A percentile compares a stretch with the other conserved stretches of the same genome.
These are phyloP conservation scores for Drusus annulatus DNA, from an alignment of 1,140 invertebrate species.

Conservation along the genomic window DNA sequence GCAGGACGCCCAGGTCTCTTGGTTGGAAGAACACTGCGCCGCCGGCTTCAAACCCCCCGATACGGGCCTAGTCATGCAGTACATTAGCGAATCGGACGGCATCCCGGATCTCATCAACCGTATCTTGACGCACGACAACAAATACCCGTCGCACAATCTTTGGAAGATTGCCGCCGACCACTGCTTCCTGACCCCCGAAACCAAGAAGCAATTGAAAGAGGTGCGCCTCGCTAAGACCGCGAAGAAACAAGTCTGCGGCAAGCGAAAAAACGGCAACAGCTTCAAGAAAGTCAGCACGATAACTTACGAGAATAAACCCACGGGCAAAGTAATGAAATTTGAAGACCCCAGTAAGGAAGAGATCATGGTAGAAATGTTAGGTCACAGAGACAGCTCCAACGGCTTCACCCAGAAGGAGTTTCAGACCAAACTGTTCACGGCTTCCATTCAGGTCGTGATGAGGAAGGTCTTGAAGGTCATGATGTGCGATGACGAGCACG, in stretches of 20 bases:
- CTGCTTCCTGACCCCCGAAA: constrained; percentile 33
- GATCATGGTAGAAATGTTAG: constrained; percentile 38
- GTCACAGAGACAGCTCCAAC: constrained; percentile 4
- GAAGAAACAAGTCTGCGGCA: constrained; percentile 24
- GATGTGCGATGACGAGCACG: constrained; percentile 38
- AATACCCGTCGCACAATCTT: constrained; percentile 6
- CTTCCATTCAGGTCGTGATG: constrained; percentile 29
- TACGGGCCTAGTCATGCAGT: constrained; percentile 5
- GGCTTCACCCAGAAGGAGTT: constrained; percentile 35
- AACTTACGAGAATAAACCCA: background rate
- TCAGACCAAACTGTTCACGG: constrained; percentile 10
- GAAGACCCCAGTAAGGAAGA: constrained; percentile 39
- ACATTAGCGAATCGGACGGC: constrained; percentile 20
- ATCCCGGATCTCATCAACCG: constrained; percentile 19
- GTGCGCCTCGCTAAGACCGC: constrained; percentile 4
- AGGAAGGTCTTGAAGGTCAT: constrained; percentile 34
- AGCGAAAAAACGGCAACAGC: constrained; percentile 23
- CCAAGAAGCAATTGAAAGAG: constrained; percentile 34
- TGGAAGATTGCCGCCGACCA: background rate
- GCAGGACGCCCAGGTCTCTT: background rate
- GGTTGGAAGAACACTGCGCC: constrained; percentile 1
- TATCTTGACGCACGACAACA: constrained; percentile 4
- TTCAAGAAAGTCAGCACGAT: background rate
- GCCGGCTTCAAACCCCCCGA: background rate
- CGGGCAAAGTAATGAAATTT: background rate